phyloP scores from a whole-genome alignment of 2,888 invertebrate species.

The Erebia epiphron region DNA sequence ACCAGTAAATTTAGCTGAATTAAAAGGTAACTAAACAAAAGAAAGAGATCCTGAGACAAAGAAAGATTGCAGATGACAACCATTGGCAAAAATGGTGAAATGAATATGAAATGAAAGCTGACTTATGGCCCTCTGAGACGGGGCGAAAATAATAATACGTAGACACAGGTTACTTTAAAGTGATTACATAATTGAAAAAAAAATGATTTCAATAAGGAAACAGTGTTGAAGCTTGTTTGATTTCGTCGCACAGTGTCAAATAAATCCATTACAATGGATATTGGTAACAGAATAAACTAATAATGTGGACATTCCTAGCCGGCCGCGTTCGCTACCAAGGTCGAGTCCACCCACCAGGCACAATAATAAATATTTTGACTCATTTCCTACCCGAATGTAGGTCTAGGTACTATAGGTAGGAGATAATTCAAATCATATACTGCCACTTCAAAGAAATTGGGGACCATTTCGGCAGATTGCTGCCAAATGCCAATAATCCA shows the following conservation, averaged over 20 bases:
- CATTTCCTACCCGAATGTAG: slow-evolving; percentile 59
- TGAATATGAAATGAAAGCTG: too few species aligned
- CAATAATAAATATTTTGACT: slow-evolving; percentile 61
- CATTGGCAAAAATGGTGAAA: too few species aligned
- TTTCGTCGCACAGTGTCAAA: slow-evolving; percentile 12
- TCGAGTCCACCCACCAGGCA: slow-evolving; percentile 57
- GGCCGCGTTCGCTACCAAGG: slow-evolving; percentile 63
- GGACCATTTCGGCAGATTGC: slow-evolving; percentile 20
- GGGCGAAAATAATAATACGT: not conserved
- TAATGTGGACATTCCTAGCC: slow-evolving; percentile 58
- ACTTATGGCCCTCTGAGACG: too few species aligned
- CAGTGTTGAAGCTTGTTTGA: slow-evolving; percentile 4
- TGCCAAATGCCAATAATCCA: slow-evolving; percentile 19
- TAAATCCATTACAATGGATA: slow-evolving; percentile 27
- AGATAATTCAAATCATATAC: slow-evolving; percentile 31
- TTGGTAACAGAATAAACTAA: slow-evolving; percentile 36
- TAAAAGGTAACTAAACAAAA: too few species aligned
- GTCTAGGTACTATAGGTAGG: slow-evolving; percentile 47
- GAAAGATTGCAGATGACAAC: too few species aligned
- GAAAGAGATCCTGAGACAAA: too few species aligned
- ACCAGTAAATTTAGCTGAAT: too few species aligned
- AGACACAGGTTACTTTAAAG: too few species aligned
- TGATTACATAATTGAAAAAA: not conserved
- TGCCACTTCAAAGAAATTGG: slow-evolving; percentile 31
- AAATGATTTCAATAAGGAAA: not conserved